phyloP scores from a whole-genome alignment of 2,797 vertebrate genomes.

The Borostomias antarcticus region DNA sequence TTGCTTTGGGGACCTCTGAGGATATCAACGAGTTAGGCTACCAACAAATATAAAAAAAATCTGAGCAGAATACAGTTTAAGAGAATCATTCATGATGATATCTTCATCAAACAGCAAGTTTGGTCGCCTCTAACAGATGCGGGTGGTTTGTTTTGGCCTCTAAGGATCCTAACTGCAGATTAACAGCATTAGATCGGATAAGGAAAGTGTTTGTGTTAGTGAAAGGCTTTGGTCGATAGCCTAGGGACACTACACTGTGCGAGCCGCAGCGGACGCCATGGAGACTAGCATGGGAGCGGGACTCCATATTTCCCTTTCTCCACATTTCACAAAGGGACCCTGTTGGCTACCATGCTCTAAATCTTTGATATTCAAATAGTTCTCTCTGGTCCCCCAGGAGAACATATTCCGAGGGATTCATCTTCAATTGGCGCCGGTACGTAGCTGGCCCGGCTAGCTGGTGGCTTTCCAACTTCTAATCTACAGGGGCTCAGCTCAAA shows the following conservation, averaged over 20 bases:
- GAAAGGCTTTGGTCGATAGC: no score
- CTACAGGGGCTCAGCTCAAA: constrained; percentile 28
- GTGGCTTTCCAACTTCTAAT: constrained; percentile 30
- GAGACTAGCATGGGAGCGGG: not conserved
- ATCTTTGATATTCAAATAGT: constrained; percentile 48
- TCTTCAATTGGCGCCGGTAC: constrained; percentile 37
- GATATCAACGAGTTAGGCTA: not conserved
- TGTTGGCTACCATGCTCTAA: constrained; percentile 32
- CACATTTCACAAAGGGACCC: constrained; percentile 36
- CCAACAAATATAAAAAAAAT: not conserved
- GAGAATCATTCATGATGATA: not conserved
- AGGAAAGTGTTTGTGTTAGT: no score
- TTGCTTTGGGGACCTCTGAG: not conserved
- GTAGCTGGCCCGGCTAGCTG: constrained; percentile 26
- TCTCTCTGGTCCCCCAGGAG: constrained; percentile 34
- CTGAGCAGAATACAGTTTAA: not conserved
- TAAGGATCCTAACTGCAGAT: not conserved
- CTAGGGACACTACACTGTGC: not conserved
- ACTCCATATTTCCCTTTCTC: not conserved
- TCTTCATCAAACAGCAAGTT: not conserved
- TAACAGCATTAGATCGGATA: not conserved
- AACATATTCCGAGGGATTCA: constrained; percentile 40
- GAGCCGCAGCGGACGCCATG: not conserved
- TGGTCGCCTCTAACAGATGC: constrained; percentile 7
- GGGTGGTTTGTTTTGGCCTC: not conserved